Evolutionary conservation across 2,797 vertebrate species (phyloP).

Genomic region (Hephaestus fuliginosus): DNA sequence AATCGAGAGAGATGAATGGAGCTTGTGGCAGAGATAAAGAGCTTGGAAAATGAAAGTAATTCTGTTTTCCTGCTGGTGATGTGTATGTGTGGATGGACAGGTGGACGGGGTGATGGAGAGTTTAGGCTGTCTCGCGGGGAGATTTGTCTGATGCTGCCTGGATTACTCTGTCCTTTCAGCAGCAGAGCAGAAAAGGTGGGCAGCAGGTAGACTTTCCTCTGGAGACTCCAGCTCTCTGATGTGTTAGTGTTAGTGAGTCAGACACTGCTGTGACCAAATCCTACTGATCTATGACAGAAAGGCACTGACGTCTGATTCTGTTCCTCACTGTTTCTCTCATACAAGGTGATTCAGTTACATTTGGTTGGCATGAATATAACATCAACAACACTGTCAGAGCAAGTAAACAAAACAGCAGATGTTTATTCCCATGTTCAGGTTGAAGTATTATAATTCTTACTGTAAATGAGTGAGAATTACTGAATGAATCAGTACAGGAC

Average conservation of each 20-base stretch:
- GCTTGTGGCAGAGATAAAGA: background rate
- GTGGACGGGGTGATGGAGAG: slow-evolving; percentile 4
- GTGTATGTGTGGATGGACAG: background rate
- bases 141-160: slow-evolving; percentile 12
- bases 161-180: slow-evolving; percentile 14
- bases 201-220: slow-evolving; percentile 13
- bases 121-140: slow-evolving; percentile 26
- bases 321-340: background rate
- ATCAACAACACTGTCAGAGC: background rate
- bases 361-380: background rate
- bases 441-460: too few relatives aligned
- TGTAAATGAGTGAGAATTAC: too few relatives aligned
- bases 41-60: background rate
- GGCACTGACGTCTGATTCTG: background rate
- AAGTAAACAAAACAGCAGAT: too few relatives aligned
- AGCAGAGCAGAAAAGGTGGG: background rate
- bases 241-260: slow-evolving; percentile 5
- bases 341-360: background rate
- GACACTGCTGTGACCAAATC: background rate
- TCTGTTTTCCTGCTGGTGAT: background rate
- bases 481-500: too few relatives aligned
- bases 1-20: background rate
- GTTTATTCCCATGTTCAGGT: too few relatives aligned
- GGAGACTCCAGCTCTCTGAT: background rate
- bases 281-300: background rate